Conservation (phyloP, 2,888 invertebrate species). For the Watsonalla binaria region DNA sequence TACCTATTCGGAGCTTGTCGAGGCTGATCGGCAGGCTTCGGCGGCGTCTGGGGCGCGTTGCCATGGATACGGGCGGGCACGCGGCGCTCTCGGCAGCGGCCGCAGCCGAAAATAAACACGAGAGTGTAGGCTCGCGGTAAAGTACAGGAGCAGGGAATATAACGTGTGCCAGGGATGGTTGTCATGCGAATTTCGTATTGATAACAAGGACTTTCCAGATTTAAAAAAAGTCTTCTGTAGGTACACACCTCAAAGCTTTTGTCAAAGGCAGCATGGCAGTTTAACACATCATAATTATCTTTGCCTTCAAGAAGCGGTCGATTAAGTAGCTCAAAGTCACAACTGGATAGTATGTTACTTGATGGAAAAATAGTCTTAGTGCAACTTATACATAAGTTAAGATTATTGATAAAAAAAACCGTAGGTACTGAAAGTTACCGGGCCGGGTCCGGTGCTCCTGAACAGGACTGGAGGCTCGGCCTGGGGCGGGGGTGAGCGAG, state of each 20-base stretch:
- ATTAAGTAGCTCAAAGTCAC: too few species aligned
- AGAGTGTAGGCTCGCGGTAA: slow-evolving; percentile 38
- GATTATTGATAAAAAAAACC: too few species aligned
- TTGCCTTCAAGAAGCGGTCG: too few species aligned
- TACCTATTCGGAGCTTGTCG: slow-evolving; percentile 38
- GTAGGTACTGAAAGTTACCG: not conserved
- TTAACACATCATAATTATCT: too few species aligned
- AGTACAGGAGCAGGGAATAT: slow-evolving; percentile 28
- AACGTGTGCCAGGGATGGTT: slow-evolving; percentile 16
- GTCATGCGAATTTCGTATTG: slow-evolving; percentile 23
- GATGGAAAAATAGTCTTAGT: not conserved
- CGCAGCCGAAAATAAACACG: slow-evolving; percentile 70
- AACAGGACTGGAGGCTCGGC: slow-evolving; percentile 6
- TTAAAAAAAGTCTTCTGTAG: too few species aligned
- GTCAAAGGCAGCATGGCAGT: too few species aligned
- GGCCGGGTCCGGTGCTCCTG: not conserved
- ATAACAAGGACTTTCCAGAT: not conserved
- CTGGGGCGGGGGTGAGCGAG: slow-evolving; percentile 16
- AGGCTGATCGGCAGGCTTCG: slow-evolving; percentile 37
- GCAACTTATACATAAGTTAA: too few species aligned
- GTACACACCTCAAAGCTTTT: too few species aligned
- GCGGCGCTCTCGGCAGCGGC: slow-evolving; percentile 52
- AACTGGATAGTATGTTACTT: too few species aligned
- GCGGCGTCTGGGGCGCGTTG: slow-evolving; percentile 67
- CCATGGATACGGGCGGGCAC: slow-evolving; percentile 59